Base-by-base conservation (phyloP, 1,140 invertebrate genomes). In the Drosophila aff. region DNA sequence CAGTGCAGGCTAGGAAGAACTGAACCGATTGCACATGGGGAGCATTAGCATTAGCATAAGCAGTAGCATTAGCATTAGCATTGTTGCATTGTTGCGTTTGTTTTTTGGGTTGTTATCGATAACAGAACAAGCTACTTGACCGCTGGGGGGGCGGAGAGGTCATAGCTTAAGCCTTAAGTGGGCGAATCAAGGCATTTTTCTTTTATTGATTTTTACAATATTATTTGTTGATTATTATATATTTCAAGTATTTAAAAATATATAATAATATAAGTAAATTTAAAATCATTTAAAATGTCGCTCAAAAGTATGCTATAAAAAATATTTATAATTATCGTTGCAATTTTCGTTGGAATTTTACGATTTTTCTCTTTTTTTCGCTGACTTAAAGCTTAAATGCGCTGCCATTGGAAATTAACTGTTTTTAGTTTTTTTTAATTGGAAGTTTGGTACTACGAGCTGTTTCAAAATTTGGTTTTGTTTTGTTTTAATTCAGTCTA, bases 1-100 rank as follows among this genome's bases (percentile, higher is more conserved):
- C 71, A 74, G 71, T 74, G 71, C 71, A 60, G 44, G 43, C 71
- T 74, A 74, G 71, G 68, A 52, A 73, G 46, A 61, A 73, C 71
- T 47, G 31, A 52, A 50, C 26, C 65, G 63, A 67, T 67, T 67
- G 65, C 44, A 50, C 65, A 49, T 21, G 16, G 53, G 26, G 18
- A 21, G 33, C 62, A 28, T 62, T 62, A 40, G 60, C 60, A 64
- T 23, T 41, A 57, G 68, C 68, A 72, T 69, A 40, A 23, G 23
- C 44, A 31, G 50, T 64, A 18, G 33, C 61, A 31, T 28, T 28
- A 6, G 26, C 26, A 65, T 43, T 43, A 28, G 68, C 68, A 71
- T 72, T 41, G 26, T 59, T 15, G 43, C 44, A 61, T 38, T 62
- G 28, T 62, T 49, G 44, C 44, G 16, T 49, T 61, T 38, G 5